Evolutionary conservation across 1,140 invertebrate genomes (phyloP).

Genomic region (Physella acuta): DNA sequence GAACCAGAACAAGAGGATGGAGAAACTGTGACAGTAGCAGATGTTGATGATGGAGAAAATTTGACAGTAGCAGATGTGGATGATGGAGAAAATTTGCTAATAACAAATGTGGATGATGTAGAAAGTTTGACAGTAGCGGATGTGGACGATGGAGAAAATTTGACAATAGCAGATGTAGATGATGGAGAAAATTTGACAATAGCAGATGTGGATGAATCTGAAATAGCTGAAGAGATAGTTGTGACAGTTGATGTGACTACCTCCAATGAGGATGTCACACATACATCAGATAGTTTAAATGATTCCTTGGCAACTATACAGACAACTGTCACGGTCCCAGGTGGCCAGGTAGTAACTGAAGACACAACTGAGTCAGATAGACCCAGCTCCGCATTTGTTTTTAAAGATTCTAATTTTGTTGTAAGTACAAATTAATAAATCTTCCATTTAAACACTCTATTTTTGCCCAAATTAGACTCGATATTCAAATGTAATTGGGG

Average conservation of each 20-base stretch:
- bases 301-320: background rate
- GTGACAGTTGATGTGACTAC: constrained; percentile 9
- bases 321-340: background rate
- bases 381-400: constrained; percentile 35
- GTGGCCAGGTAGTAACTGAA: constrained; percentile 6
- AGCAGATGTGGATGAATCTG: background rate
- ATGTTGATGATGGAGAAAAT: no score
- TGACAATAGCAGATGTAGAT: background rate
- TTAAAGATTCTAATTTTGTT: constrained; percentile 58
- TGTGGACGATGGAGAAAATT: no score
- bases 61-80: no score
- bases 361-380: constrained; percentile 31
- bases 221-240: constrained; percentile 22
- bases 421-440: no score
- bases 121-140: no score
- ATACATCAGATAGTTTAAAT: background rate
- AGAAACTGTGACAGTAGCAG: no score
- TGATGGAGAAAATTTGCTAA: no score
- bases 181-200: constrained; percentile 2
- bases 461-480: no score
- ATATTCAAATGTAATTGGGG: no score
- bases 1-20: no score
- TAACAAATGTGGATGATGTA: no score
- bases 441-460: no score
- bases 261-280: background rate